Conservation (phyloP, 2,888 invertebrate genomes). For the Lacanobia oleracea region DNA sequence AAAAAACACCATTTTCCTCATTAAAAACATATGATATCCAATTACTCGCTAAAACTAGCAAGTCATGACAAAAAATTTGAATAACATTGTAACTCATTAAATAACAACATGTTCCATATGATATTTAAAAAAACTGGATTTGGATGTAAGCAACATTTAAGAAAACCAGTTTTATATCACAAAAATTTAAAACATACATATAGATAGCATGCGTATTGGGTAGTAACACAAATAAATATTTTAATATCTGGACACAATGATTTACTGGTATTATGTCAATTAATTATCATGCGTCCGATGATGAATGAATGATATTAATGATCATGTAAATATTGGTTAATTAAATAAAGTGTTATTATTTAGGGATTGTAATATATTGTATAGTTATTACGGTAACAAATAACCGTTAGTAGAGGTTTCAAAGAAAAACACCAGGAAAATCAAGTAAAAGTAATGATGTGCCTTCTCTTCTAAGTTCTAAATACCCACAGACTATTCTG, state of each 20-base stretch:
- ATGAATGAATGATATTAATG: constrained; percentile 14
- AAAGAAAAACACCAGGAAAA: not conserved
- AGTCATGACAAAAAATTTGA: not conserved
- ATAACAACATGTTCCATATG: constrained; percentile 19
- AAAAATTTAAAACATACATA: constrained; percentile 16
- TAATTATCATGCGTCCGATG: constrained; percentile 4
- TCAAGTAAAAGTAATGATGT: not conserved
- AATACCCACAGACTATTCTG: too few relatives aligned
- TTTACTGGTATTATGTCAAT: constrained; percentile 4
- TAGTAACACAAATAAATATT: not conserved
- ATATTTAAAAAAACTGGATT: constrained; percentile 46
- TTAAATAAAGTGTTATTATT: not conserved
- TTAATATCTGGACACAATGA: constrained; percentile 1
- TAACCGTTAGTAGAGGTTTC: too few relatives aligned
- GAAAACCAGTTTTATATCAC: constrained; percentile 22
- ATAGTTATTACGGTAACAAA: not conserved
- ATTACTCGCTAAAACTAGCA: not conserved
- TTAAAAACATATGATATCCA: constrained; percentile 23
- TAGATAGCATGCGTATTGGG: not conserved
- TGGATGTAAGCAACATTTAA: constrained; percentile 18
- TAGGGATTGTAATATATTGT: not conserved
- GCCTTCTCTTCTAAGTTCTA: too few relatives aligned
- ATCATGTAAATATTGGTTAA: not conserved
- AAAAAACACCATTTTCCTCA: constrained; percentile 20
- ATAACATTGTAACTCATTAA: not conserved